phyloP scores from a whole-genome alignment of 1,140 invertebrate genomes.

The Hylaeus anthracinus region DNA sequence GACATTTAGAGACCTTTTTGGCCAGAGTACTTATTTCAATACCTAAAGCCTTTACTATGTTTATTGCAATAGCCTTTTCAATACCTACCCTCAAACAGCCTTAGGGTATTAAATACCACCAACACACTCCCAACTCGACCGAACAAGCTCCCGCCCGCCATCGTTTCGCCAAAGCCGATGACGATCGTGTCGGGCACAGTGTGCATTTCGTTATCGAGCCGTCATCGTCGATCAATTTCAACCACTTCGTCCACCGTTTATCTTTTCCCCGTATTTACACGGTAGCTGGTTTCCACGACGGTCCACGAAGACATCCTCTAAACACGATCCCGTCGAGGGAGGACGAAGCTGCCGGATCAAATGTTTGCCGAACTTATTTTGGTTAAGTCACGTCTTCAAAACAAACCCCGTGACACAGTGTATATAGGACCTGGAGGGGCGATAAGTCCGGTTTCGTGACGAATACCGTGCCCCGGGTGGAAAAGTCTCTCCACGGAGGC shows the following conservation, averaged over 20 bases:
- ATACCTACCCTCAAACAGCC: no score
- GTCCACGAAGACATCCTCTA: background rate
- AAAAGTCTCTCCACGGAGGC: background rate
- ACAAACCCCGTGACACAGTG: constrained; percentile 46
- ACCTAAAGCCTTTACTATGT: no score
- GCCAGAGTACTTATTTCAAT: no score
- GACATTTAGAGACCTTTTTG: no score
- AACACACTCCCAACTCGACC: no score
- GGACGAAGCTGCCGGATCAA: background rate
- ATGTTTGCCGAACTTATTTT: constrained; percentile 54
- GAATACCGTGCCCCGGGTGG: constrained; percentile 19
- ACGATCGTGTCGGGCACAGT: background rate
- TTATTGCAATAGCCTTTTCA: no score
- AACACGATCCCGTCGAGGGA: background rate
- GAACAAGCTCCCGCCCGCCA: no score
- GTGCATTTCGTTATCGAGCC: constrained; percentile 16
- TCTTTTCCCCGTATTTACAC: constrained; percentile 14
- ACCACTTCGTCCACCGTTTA: constrained; percentile 35
- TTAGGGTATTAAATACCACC: no score
- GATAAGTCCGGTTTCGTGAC: constrained; percentile 52
- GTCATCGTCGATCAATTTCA: constrained; percentile 20
- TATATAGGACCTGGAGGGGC: constrained; percentile 35
- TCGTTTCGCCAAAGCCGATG: no score
- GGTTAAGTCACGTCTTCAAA: constrained; percentile 59
- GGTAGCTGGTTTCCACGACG: constrained; percentile 22